These are phyloP conservation scores for Eulemur macaco DNA, from an alignment of 2,113 vertebrate species.

Conservation along the genomic window DNA sequence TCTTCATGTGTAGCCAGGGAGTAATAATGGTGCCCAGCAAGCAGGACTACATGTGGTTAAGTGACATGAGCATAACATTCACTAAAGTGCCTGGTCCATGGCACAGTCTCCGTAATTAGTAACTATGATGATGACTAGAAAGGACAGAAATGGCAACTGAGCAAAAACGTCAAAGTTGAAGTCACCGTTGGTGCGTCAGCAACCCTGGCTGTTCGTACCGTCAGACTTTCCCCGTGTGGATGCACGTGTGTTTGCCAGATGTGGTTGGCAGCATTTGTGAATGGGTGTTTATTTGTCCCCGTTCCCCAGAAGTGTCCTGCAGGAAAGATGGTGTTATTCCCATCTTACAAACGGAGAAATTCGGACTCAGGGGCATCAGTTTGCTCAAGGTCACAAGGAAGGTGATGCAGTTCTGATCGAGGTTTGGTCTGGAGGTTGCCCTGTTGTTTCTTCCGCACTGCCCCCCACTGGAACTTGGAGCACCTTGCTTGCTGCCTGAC, in stretches of 20 bases:
- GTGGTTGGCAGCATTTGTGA: neutral
- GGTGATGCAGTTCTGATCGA: neutral
- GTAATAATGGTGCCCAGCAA: neutral
- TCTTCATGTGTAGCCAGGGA: neutral
- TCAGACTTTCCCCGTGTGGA: rapidly evolving
- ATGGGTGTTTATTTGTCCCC: too few relatives aligned
- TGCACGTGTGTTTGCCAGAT: rapidly evolving
- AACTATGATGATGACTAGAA: neutral
- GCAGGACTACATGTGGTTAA: neutral
- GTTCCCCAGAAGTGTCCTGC: neutral
- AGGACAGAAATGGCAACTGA: neutral
- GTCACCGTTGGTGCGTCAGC: rapidly evolving
- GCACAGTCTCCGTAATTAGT: rapidly evolving
- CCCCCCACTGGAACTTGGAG: neutral
- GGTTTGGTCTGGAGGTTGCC: rapidly evolving
- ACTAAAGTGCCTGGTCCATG: rapidly evolving
- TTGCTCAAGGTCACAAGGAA: neutral
- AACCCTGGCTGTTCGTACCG: rapidly evolving
- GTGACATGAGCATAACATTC: rapidly evolving
- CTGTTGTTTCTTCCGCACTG: rapidly evolving
- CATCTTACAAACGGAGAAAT: neutral
- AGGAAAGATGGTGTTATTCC: too few relatives aligned
- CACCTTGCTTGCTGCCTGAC: neutral
- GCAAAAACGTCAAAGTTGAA: rapidly evolving
- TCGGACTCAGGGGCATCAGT: neutral